These are phyloP conservation scores for Xanthorhoe designata DNA, from an alignment of 2,888 invertebrate species.

Conservation along the genomic window DNA sequence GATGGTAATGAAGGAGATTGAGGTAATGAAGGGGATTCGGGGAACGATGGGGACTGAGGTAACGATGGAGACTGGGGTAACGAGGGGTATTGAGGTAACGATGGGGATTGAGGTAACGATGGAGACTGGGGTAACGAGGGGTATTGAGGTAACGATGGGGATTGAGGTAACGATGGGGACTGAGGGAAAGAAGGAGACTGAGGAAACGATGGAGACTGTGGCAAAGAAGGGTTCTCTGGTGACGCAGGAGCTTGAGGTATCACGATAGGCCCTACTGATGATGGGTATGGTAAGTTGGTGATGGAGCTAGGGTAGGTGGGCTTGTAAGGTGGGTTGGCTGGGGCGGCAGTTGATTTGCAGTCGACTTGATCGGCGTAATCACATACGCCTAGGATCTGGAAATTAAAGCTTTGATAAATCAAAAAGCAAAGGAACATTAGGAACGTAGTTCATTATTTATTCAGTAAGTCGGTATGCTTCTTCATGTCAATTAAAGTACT, in stretches of 20 bases:
- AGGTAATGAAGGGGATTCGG: too few species aligned
- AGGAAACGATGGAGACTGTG: constrained; percentile 12
- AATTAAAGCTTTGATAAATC: constrained; percentile 36
- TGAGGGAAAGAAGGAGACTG: neutral
- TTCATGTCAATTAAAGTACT: too few species aligned
- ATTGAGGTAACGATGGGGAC: constrained; percentile 11
- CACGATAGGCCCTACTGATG: constrained; percentile 25
- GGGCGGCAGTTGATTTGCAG: constrained; percentile 61
- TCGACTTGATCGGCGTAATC: constrained; percentile 87
- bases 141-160: neutral
- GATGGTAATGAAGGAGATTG: constrained; percentile 11
- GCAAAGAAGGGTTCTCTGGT: constrained; percentile 11
- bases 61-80: too few species aligned
- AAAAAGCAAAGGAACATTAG: too few species aligned
- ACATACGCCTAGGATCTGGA: constrained; percentile 87
- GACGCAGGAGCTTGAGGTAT: constrained; percentile 24
- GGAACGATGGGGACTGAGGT: too few species aligned
- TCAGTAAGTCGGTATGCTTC: too few species aligned
- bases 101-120: too few species aligned
- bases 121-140: constrained; percentile 1
- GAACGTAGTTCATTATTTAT: too few species aligned
- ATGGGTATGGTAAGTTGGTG: constrained; percentile 28
- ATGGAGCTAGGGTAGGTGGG: constrained; percentile 28
- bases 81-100: too few species aligned
- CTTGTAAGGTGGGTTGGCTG: constrained; percentile 24